Percentiles rank a stretch among this genome's conserved stretches.
Evolutionary conservation across 2,113 vertebrate species (phyloP).

Genomic region (Passer montanus): DNA sequence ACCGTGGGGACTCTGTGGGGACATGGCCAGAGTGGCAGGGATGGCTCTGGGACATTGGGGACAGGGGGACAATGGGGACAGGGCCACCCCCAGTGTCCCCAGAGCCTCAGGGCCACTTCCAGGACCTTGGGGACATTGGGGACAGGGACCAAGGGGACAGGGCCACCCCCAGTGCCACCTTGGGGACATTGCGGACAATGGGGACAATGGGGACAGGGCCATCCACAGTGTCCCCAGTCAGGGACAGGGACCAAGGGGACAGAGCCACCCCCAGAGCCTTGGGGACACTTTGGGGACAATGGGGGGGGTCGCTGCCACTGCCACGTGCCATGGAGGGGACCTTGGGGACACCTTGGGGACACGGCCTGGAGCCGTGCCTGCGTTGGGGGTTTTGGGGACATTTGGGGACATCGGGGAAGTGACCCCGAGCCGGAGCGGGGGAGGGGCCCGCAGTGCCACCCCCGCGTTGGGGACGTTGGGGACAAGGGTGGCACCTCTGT

Average conservation of each 20-base stretch:
- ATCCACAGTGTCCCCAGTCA: background rate
- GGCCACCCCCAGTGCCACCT: background rate
- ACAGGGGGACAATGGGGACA: background rate
- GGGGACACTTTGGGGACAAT: background rate
- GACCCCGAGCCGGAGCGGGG: background rate
- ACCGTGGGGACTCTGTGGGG: background rate
- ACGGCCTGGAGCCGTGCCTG: background rate
- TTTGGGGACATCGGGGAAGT: background rate
- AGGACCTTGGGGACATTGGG: background rate
- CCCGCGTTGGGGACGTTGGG: background rate
- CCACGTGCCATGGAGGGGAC: background rate
- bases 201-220: background rate
- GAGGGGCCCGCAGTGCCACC: background rate
- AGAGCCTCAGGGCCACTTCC: too few species aligned
- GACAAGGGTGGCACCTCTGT: background rate
- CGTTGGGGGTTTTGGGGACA: background rate
- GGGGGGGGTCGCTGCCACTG: background rate
- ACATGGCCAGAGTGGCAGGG: background rate
- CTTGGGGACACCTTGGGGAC: background rate
- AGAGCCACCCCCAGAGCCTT: background rate
- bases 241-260: background rate
- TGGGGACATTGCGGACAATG: background rate
- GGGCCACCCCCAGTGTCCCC: background rate
- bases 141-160: background rate
- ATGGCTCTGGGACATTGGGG: too few species aligned